Evolutionary conservation across 2,888 invertebrate genomes (phyloP), one percentile per base, ranked within the genome.

Genomic region (Apocheima hispidaria): DNA sequence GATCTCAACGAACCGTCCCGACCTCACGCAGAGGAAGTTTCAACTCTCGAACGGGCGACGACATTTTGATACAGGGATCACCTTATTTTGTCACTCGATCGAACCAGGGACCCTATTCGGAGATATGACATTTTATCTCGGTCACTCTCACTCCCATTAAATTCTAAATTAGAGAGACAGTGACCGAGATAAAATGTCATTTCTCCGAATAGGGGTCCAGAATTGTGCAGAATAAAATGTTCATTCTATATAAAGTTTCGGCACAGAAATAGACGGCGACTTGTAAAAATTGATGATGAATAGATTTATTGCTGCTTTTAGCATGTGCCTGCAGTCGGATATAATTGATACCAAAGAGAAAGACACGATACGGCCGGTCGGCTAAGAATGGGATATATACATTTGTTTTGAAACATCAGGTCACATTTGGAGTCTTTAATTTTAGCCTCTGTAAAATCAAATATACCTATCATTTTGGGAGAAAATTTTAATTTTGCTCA

Each of bases 1-100:
- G 83, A 74, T 71, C 77, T 72, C 61, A 66, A 72, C 69, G 75
- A 71, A 74, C 70, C 69, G 63, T 66, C 60, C 60, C 75, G 73
- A 73, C 73, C 76, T 75, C 72, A 64, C 68, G 18, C 59, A 60
- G 40, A 57, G 68, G 68, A 69, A 65, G 64, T 60, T 55, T 52
- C 60, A 48, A 62, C 63, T 62, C 63, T 54, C 55, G 44, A 56
- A 59, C 70, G 72, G 75, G 46, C 75, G 72, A 69, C 74, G 74
- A 72, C 61, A 56, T 74, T 69, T 64, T n/a, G n/a, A 60, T 62
- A 44, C 50, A 52, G 60, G 55, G 61, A 68, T 60, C 53, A 60
- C 48, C 51, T 55, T 61, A 56, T 52, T 55, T 64, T 43, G 51
- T 55, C 59, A 50, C 65, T 52, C 23, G 63, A 69, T 72, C 21